These are phyloP conservation scores for Oscheius sp. DNA, from an alignment of 2,888 invertebrate species.

Conservation along the genomic window DNA sequence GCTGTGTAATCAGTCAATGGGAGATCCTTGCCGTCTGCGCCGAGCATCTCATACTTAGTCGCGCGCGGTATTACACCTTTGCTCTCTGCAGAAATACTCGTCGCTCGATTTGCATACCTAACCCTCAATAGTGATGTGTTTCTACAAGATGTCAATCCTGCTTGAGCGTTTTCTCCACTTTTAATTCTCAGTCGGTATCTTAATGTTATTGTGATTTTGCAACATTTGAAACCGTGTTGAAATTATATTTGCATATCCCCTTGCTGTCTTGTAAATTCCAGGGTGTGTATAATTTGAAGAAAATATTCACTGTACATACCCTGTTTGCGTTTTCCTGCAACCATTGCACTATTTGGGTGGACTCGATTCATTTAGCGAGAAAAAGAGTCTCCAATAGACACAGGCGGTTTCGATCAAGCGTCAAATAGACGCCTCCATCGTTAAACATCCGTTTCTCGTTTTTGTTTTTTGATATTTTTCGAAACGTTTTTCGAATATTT, in stretches of 20 bases:
- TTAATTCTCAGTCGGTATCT: too few relatives aligned
- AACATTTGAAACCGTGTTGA: too few relatives aligned
- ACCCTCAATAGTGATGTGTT: not conserved
- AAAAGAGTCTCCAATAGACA: constrained; percentile 14
- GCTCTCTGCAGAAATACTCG: constrained; percentile 11
- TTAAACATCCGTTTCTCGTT: constrained; percentile 9
- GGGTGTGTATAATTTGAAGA: too few relatives aligned
- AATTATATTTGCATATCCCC: too few relatives aligned
- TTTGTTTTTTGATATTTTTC: constrained; percentile 28
- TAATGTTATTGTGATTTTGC: too few relatives aligned
- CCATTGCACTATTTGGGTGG: not conserved
- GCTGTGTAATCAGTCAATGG: constrained; percentile 38
- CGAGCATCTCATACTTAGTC: constrained; percentile 29
- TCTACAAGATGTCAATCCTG: not conserved
- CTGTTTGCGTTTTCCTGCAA: too few relatives aligned
- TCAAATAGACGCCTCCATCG: constrained; percentile 8
- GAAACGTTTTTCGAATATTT: too few relatives aligned
- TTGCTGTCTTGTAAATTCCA: too few relatives aligned
- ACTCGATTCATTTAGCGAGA: constrained; percentile 17
- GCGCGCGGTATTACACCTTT: constrained; percentile 23
- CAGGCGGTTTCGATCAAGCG: constrained; percentile 25
- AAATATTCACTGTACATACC: too few relatives aligned
- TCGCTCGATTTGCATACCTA: constrained; percentile 2
- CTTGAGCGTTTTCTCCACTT: too few relatives aligned
- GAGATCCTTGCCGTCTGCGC: constrained; percentile 32